Percentiles rank a stretch among this genome's conserved stretches.
These are phyloP conservation scores for Prosapia bicincta DNA, from an alignment of 2,888 invertebrate genomes.

Conservation along the genomic window DNA sequence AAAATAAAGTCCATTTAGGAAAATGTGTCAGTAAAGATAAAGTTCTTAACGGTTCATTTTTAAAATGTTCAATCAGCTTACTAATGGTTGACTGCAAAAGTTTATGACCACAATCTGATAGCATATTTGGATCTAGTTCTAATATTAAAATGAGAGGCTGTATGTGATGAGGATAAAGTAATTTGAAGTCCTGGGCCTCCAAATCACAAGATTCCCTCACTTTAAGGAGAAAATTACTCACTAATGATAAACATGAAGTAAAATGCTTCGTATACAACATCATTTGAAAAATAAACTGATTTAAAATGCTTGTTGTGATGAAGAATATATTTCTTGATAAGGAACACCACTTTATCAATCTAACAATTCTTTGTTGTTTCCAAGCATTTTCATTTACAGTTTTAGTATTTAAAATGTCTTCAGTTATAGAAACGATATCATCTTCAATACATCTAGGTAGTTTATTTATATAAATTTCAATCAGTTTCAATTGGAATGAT, in stretches of 20 bases:
- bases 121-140: not conserved
- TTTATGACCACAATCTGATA: not conserved
- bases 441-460: not conserved
- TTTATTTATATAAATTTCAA: not conserved
- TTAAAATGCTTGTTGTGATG: not conserved
- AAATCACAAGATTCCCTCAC: not conserved
- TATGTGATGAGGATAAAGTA: not conserved
- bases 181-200: not conserved
- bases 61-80: not conserved
- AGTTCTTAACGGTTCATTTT: not conserved
- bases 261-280: not conserved
- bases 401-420: not conserved
- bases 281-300: not conserved
- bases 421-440: not conserved
- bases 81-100: not conserved
- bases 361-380: not conserved
- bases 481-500: not conserved
- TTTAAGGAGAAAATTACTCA: not conserved
- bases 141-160: not conserved
- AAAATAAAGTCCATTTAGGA: not conserved
- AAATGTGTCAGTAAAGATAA: not conserved
- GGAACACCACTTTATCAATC: not conserved
- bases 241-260: not conserved
- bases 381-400: not conserved
- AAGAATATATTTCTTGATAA: not conserved